Percentiles rank a stretch among this genome's conserved stretches.
phyloP scores from a whole-genome alignment of 2,888 invertebrate genomes.

The Eilema depressum region DNA sequence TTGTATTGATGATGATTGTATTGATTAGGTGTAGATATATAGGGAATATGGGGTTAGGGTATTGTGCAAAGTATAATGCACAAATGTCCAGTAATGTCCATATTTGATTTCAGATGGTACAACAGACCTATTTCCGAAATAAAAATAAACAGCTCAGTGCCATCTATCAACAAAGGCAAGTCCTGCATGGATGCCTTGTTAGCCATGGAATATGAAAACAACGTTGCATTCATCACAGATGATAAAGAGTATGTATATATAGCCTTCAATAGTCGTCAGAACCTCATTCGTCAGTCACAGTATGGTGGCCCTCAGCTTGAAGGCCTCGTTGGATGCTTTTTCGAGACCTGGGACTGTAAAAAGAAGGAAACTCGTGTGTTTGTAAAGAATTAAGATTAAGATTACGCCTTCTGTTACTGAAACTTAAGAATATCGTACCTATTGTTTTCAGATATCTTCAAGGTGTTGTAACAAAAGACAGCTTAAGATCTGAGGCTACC shows the following conservation, averaged over 20 bases:
- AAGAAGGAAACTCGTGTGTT: too few species aligned
- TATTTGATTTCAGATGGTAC: conserved; percentile 91
- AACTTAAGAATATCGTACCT: neutral
- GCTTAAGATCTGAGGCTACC: conserved; percentile 88
- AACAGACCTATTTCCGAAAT: conserved; percentile 75
- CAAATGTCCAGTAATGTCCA: neutral
- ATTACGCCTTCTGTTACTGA: neutral
- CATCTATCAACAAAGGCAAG: conserved; percentile 79
- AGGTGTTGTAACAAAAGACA: conserved; percentile 75
- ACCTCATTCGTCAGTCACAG: too few species aligned
- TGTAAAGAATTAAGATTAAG: too few species aligned
- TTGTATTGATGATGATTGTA: too few species aligned
- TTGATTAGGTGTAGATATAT: too few species aligned
- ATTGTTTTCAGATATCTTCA: conserved; percentile 55
- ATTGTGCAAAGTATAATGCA: too few species aligned
- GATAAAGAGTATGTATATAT: conserved; percentile 66
- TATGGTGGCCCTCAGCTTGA: too few species aligned
- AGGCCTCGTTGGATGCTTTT: too few species aligned
- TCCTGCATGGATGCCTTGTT: conserved; percentile 52
- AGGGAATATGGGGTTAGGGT: too few species aligned
- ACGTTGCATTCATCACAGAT: conserved; percentile 60
- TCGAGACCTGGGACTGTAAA: too few species aligned
- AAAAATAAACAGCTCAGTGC: conserved; percentile 52
- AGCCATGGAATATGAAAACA: conserved; percentile 57
- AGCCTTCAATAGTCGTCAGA: too few species aligned